Evolutionary conservation across 2,888 invertebrate species (phyloP).

Genomic region (Philonicus albiceps): DNA sequence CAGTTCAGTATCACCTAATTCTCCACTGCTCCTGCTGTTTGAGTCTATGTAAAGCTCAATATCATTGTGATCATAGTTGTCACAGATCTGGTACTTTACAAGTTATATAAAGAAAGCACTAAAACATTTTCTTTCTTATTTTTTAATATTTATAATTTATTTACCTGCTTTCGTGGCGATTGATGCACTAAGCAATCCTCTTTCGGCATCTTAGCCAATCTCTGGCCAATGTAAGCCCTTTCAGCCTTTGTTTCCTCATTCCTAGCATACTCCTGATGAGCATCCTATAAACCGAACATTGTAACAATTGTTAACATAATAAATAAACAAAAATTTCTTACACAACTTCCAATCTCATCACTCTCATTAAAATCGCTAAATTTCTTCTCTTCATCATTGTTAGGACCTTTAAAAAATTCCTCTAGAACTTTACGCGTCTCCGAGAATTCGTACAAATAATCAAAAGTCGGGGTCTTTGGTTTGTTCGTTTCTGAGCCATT

Average conservation of each 20-base stretch:
- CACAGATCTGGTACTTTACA: slow-evolving; percentile 50
- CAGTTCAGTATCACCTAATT: slow-evolving; percentile 59
- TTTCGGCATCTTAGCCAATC: slow-evolving; percentile 62
- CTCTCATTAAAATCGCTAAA: slow-evolving; percentile 60
- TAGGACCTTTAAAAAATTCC: slow-evolving; percentile 87
- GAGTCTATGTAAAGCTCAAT: slow-evolving; percentile 63
- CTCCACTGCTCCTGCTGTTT: slow-evolving; percentile 62
- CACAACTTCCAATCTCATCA: slow-evolving; percentile 60
- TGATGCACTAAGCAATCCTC: slow-evolving; percentile 61
- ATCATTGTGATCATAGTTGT: slow-evolving; percentile 60
- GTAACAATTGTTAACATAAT: neutral
- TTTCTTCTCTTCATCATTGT: slow-evolving; percentile 67
- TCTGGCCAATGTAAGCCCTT: slow-evolving; percentile 62
- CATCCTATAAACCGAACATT: slow-evolving; percentile 52
- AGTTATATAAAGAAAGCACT: slow-evolving; percentile 33
- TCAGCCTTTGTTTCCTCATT: slow-evolving; percentile 57
- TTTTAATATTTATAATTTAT: neutral
- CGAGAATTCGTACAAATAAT: slow-evolving; percentile 91
- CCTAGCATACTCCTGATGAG: slow-evolving; percentile 53
- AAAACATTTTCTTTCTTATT: no score
- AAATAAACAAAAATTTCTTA: slow-evolving; percentile 50
- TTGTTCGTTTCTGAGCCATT: slow-evolving; percentile 48
- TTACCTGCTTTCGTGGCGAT: slow-evolving; percentile 58
- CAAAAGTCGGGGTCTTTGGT: slow-evolving; percentile 72
- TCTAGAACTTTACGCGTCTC: slow-evolving; percentile 91